Evolutionary conservation across 2,113 vertebrate genomes (phyloP), one percentile per base, ranked within the genome.

Genomic region (Daboia siamensis): DNA sequence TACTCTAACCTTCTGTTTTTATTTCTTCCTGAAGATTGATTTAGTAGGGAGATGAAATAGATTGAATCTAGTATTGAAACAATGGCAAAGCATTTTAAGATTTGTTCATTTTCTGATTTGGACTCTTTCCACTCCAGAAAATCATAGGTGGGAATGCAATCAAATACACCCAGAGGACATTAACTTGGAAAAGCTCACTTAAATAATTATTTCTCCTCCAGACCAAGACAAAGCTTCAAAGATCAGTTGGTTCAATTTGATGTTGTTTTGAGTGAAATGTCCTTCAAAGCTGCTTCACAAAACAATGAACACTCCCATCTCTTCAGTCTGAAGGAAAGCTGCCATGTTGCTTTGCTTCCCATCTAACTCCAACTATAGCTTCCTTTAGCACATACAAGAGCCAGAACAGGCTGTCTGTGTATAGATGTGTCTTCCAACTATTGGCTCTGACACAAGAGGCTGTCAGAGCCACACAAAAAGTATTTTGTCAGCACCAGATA

Each of bases 11-110:
- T 93, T 93, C 61, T 61, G 92, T 90, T 94, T 87, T 57, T 84
- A 86, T 54, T 86, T 94, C 57, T 93, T 90, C 33, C 13, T 92
- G 52, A 64, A 57, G 61, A 91, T 29, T 24, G 29, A 93, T 56
- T 88, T 74, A 44, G 29, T 91, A 44, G 44, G 44, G 88, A 91
- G 88, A 90, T 21, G 59, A 93, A 91, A 90, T 69, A 13, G 39
- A 74, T 87, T 87, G 85, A 88, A 88, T 46, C 29, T 59, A 55
- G 0, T 6, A 61, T 52, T 90, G 51, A 1, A 61, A 87, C 39
- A 48, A 57, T 80, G 20, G 20, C 17, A 87, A 26, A 48, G 26
- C n/a, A 5, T 3, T 51, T 69, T 3, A 4, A 44, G 61, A 39
- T 55, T 90, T 87, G 15, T 54, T 84, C 52, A 21, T 55, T 61